Evolutionary conservation across 1,140 invertebrate species (phyloP), one percentile per base, ranked within the genome.

Genomic region (Bathynomus jamesi): DNA sequence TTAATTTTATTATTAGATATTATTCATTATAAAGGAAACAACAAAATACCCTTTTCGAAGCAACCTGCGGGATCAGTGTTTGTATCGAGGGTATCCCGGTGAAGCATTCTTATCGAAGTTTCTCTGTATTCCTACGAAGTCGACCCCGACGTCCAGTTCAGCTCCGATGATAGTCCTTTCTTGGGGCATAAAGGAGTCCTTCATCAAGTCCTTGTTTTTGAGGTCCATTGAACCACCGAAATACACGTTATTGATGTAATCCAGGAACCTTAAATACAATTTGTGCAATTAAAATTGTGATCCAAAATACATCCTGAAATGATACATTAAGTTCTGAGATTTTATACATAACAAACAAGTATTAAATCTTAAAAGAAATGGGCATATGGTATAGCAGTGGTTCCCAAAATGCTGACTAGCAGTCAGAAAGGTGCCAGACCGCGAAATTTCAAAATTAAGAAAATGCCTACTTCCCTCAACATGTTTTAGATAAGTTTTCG

Each of bases 181-280:
- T 53, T 5, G 40, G 13, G 1, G 2, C 13, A 3, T 21, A 53
- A 2, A 53, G 40, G 40, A 3, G 5, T 53, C 32, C 32, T 68
- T 73, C 0, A 78, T 61, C 8, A 69, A 67, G 10, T 80, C 77
- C 53, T 80, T 81, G 63, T 73, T 78, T 28, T 69, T 78, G n/a
- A 80, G 31, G 66, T 81, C 78, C 11, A 82, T 72, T 13, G 78
- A 74, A 7, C 80, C 80, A 28, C 81, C 78, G 74, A 83, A 83
- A 78, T 84, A 84, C 0, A 82, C 79, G 8, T 81, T 77, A 70
- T 82, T 83, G 46, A 85, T 82, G 69, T 81, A 81, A 60, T 83
- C 78, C n/a, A 85, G 69, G 29, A 85, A 80, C 28, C 78, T 78
- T 69, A 83, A 82, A 25, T 80, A 31, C 83, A 80, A 28, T 82